These are phyloP conservation scores for Mobula hypostoma DNA, from an alignment of 2,113 vertebrate species.

Conservation along the genomic window DNA sequence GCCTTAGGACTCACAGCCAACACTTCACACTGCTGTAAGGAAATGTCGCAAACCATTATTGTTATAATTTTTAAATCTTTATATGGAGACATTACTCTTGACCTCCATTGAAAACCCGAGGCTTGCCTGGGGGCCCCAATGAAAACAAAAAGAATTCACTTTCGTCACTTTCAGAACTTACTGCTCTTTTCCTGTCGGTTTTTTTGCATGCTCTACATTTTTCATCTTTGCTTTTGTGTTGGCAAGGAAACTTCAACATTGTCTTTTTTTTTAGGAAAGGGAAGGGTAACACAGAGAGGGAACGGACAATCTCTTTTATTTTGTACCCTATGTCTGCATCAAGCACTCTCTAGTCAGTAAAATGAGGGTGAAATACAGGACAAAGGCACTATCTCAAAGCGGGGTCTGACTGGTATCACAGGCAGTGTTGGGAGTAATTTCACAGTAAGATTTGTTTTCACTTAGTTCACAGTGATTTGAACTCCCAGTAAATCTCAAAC, in stretches of 20 bases:
- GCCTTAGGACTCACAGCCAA: constrained; percentile 24
- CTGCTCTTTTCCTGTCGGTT: constrained; percentile 8
- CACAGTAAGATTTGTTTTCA: background rate
- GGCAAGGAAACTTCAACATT: background rate
- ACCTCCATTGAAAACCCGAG: background rate
- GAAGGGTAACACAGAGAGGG: background rate
- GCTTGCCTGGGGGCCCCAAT: background rate
- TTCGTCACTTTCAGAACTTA: background rate
- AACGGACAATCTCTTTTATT: background rate
- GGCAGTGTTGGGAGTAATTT: background rate
- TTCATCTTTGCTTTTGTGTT: background rate
- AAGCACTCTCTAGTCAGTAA: background rate
- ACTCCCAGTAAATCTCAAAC: background rate
- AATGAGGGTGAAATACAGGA: background rate
- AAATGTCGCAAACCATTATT: constrained; percentile 36
- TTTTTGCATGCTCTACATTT: background rate
- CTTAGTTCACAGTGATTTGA: background rate
- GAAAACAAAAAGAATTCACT: background rate
- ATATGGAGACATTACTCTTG: constrained; percentile 27
- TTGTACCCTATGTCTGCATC: background rate
- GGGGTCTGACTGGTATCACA: background rate
- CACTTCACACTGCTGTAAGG: constrained; percentile 32
- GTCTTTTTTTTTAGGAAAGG: background rate
- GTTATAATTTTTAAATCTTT: constrained; percentile 36
- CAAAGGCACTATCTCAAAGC: background rate